Percentiles rank a stretch among this genome's conserved stretches.
phyloP scores from a whole-genome alignment of 2,888 invertebrate species.

The Aromia moschata region DNA sequence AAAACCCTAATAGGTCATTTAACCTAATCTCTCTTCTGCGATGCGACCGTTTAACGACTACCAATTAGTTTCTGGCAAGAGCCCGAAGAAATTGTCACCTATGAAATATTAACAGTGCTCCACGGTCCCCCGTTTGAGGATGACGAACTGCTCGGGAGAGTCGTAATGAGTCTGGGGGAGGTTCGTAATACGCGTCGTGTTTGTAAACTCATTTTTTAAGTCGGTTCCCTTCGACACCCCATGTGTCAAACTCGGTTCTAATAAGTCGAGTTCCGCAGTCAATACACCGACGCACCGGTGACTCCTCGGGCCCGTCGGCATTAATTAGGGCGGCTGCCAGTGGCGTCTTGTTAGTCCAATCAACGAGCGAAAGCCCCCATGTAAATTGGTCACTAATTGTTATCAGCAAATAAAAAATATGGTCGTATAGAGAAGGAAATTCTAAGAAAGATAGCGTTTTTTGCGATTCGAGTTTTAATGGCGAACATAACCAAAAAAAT shows the following conservation, averaged over 20 bases:
- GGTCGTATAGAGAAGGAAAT: too few species aligned
- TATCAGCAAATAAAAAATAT: too few species aligned
- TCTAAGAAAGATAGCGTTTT: too few species aligned
- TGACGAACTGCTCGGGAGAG: conserved; percentile 26
- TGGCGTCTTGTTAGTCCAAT: too few species aligned
- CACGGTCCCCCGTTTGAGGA: conserved; percentile 24
- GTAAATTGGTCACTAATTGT: too few species aligned
- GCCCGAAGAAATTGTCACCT: conserved; percentile 9
- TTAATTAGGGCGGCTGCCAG: conserved; percentile 42
- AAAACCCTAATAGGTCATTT: not conserved
- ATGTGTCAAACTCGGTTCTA: conserved; percentile 61
- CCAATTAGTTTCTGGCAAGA: conserved; percentile 8
- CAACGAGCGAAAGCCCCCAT: too few species aligned
- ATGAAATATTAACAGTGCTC: conserved; percentile 7
- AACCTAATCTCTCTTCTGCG: not conserved
- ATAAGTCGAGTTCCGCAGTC: conserved; percentile 59
- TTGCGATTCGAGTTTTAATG: too few species aligned
- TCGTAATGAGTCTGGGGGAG: conserved; percentile 20
- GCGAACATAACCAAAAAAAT: too few species aligned
- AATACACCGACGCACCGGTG: conserved; percentile 54
- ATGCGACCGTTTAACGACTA: conserved; percentile 5
- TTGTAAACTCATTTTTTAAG: conserved; percentile 60
- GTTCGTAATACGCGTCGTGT: conserved; percentile 44
- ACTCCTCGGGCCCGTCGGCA: conserved; percentile 33
- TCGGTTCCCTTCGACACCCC: conserved; percentile 58